phyloP scores from a whole-genome alignment of 2,888 invertebrate genomes.

The Cantharis rufa region DNA sequence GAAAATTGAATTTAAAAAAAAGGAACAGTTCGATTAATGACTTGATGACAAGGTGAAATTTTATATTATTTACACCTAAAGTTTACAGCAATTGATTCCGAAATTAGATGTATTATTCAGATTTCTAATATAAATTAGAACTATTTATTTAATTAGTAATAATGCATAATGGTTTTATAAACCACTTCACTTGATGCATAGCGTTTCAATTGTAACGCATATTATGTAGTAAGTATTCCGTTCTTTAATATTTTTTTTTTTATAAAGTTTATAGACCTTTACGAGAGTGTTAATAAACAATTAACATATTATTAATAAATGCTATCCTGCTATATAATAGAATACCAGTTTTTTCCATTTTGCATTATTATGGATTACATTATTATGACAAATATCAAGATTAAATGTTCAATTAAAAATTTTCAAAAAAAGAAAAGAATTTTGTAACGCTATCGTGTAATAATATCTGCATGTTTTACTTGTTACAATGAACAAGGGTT shows the following conservation, averaged over 20 bases:
- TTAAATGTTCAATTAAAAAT: no score
- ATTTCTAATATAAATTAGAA: background rate
- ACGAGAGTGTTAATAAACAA: slow-evolving; percentile 12
- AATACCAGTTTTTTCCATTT: background rate
- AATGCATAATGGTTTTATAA: slow-evolving; percentile 5
- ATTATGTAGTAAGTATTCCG: slow-evolving; percentile 12
- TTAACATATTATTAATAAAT: background rate
- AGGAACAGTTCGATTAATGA: no score
- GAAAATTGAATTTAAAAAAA: no score
- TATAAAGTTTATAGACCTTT: slow-evolving; percentile 27
- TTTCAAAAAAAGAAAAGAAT: no score
- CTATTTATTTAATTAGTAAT: background rate
- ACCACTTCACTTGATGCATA: slow-evolving; percentile 18
- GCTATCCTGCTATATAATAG: background rate
- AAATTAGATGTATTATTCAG: no score
- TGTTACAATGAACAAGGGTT: no score
- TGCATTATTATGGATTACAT: background rate
- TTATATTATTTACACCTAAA: no score
- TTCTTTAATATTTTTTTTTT: slow-evolving; percentile 10
- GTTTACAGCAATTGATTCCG: no score
- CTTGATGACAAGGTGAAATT: no score
- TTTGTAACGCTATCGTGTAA: no score
- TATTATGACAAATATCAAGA: no score
- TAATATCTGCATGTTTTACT: no score
- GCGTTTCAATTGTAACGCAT: slow-evolving; percentile 16